Percentiles rank a stretch among this genome's conserved stretches.
These are phyloP conservation scores for Axis porcinus DNA, from an alignment of 2,113 vertebrate species.

Conservation along the genomic window DNA sequence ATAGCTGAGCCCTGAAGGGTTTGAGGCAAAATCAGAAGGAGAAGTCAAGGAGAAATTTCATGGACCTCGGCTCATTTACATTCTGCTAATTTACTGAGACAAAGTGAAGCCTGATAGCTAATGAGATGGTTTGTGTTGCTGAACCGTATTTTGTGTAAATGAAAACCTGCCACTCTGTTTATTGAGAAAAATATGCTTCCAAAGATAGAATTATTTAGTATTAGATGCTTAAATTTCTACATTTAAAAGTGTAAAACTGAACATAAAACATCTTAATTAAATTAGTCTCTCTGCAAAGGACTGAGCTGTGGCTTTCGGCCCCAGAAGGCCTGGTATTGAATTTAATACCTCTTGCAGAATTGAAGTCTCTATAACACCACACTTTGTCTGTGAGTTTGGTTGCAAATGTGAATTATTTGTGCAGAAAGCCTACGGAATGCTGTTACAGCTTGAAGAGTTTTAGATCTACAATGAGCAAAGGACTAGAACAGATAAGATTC, in stretches of 20 bases:
- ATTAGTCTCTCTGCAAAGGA: neutral
- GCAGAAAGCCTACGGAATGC: neutral
- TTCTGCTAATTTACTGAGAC: slow-evolving; percentile 48
- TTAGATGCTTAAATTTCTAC: slow-evolving; percentile 29
- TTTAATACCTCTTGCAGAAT: slow-evolving; percentile 29
- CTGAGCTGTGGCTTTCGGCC: neutral
- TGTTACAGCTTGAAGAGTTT: slow-evolving; percentile 46
- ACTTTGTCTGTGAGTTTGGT: slow-evolving; percentile 14
- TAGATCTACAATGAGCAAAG: slow-evolving; percentile 47
- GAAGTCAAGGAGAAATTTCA: slow-evolving; percentile 12
- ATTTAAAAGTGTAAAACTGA: slow-evolving; percentile 34
- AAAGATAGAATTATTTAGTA: slow-evolving; percentile 43
- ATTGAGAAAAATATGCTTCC: slow-evolving; percentile 27
- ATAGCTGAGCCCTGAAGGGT: neutral
- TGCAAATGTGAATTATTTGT: slow-evolving; percentile 58
- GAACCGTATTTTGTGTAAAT: slow-evolving; percentile 23
- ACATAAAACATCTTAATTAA: slow-evolving; percentile 58
- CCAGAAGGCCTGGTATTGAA: neutral
- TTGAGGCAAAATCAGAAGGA: slow-evolving; percentile 35
- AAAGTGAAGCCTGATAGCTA: neutral
- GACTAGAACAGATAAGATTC: slow-evolving; percentile 24
- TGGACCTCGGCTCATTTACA: slow-evolving; percentile 38
- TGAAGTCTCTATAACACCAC: neutral
- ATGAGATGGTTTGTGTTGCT: neutral
- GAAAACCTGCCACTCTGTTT: slow-evolving; percentile 29